A percentile compares a stretch with the other conserved stretches of the same genome.
Evolutionary conservation across 2,888 invertebrate genomes (phyloP).

Genomic region (Omphaloscelis lunosa): DNA sequence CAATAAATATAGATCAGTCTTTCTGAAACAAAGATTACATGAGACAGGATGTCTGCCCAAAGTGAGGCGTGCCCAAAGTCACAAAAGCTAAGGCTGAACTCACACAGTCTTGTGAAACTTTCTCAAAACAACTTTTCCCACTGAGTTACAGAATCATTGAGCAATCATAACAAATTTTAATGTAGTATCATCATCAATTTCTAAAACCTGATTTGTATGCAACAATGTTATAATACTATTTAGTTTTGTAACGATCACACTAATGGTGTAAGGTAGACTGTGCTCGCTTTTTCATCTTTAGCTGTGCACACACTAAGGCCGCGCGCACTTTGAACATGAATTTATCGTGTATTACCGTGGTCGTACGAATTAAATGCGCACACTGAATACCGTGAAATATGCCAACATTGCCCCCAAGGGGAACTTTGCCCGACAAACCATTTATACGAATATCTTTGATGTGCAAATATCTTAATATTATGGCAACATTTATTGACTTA

Average conservation of each 20-base stretch:
- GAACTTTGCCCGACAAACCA: too few species aligned
- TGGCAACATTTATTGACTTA: too few species aligned
- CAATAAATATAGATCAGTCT: not conserved
- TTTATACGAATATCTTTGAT: too few species aligned
- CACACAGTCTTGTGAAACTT: conserved; percentile 36
- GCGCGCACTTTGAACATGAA: too few species aligned
- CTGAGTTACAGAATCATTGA: conserved; percentile 40
- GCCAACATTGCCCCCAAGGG: too few species aligned
- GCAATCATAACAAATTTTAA: conserved; percentile 52
- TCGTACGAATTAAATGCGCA: too few species aligned
- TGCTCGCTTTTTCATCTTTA: conserved; percentile 49
- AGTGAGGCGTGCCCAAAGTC: not conserved
- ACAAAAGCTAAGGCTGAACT: conserved; percentile 43
- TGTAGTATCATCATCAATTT: conserved; percentile 50
- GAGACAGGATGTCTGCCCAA: not conserved
- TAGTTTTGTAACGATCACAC: conserved; percentile 39
- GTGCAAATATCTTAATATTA: too few species aligned
- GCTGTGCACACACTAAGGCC: conserved; percentile 28
- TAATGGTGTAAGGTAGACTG: conserved; percentile 50
- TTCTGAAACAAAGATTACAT: conserved; percentile 10
- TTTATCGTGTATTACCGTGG: too few species aligned
- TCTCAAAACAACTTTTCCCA: conserved; percentile 41
- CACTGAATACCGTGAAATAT: too few species aligned
- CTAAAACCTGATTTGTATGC: conserved; percentile 57
- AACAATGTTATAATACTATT: conserved; percentile 40